A percentile compares a stretch with the other conserved stretches of the same genome.
phyloP scores from a whole-genome alignment of 2,797 vertebrate species.

The Syncerus caffer region DNA sequence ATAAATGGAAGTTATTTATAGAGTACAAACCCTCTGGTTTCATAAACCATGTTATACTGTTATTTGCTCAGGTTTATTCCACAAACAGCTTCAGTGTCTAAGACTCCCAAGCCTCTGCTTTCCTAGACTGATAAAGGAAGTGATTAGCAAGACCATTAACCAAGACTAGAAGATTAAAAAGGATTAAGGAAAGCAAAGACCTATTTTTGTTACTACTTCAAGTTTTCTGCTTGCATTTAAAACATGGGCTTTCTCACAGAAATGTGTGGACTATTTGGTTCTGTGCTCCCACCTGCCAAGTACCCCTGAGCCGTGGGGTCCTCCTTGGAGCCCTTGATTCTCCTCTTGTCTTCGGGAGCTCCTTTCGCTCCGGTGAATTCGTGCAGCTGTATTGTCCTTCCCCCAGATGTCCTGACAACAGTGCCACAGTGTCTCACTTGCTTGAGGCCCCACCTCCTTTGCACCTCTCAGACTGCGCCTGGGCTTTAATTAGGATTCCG shows the following conservation, averaged over 20 bases:
- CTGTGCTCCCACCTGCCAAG: not conserved
- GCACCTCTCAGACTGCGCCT: conserved; percentile 11
- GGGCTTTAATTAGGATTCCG: conserved; percentile 55
- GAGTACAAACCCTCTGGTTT: conserved; percentile 82
- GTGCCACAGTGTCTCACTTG: conserved; percentile 38
- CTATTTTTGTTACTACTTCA: conserved; percentile 58
- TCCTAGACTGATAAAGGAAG: conserved; percentile 72
- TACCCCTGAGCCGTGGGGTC: not conserved
- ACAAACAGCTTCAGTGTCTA: conserved; percentile 71
- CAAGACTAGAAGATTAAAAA: conserved; percentile 54
- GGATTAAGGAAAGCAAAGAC: not conserved
- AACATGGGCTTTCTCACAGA: not conserved
- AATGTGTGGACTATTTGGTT: not conserved
- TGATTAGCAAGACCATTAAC: conserved; percentile 80
- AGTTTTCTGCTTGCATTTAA: conserved; percentile 43
- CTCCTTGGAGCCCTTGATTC: not conserved
- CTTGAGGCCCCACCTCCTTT: not conserved
- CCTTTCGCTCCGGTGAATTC: not conserved
- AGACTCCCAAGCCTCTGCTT: conserved; percentile 70
- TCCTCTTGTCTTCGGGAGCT: not conserved
- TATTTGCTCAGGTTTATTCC: conserved; percentile 81
- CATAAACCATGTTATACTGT: conserved; percentile 80
- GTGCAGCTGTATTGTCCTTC: conserved; percentile 23
- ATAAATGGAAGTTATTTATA: conserved; percentile 83
- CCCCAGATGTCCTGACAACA: conserved; percentile 52